phyloP scores from a whole-genome alignment of 2,888 invertebrate genomes.

The Hylaea fasciaria region DNA sequence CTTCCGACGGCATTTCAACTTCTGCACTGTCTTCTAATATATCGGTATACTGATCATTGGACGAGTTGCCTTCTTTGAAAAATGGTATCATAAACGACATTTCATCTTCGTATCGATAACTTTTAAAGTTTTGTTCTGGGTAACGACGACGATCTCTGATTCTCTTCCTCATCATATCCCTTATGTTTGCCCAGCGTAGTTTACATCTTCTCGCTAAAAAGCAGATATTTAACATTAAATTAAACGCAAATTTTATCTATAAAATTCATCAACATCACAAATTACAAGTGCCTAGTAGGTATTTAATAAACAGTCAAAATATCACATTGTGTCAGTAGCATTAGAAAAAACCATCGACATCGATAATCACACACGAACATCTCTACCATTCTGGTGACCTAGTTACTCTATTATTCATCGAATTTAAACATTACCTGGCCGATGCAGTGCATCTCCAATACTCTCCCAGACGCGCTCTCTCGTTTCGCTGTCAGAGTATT shows the following conservation, averaged over 20 bases:
- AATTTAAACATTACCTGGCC: conserved; percentile 59
- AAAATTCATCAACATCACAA: too few relatives aligned
- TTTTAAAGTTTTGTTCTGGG: conserved; percentile 60
- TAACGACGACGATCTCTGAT: conserved; percentile 62
- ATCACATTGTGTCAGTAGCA: too few relatives aligned
- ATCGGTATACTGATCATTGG: conserved; percentile 58
- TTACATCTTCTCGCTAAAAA: conserved; percentile 70
- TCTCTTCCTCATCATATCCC: conserved; percentile 75
- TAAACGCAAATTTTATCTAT: too few relatives aligned
- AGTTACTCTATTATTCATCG: neutral
- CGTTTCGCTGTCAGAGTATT: conserved; percentile 66
- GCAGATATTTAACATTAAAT: neutral
- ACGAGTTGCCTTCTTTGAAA: conserved; percentile 45
- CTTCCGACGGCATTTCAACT: conserved; percentile 57
- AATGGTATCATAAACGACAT: conserved; percentile 68
- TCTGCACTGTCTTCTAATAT: conserved; percentile 57
- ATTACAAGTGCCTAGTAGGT: neutral
- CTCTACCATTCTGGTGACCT: neutral
- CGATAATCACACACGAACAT: neutral
- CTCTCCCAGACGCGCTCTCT: conserved; percentile 76
- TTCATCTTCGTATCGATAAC: conserved; percentile 74
- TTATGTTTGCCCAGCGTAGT: conserved; percentile 73
- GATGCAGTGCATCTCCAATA: conserved; percentile 67
- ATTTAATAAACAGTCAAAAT: too few relatives aligned
- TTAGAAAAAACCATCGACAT: neutral